Evolutionary conservation across 2,888 invertebrate genomes (phyloP).

Genomic region (Agonopterix heracliana): DNA sequence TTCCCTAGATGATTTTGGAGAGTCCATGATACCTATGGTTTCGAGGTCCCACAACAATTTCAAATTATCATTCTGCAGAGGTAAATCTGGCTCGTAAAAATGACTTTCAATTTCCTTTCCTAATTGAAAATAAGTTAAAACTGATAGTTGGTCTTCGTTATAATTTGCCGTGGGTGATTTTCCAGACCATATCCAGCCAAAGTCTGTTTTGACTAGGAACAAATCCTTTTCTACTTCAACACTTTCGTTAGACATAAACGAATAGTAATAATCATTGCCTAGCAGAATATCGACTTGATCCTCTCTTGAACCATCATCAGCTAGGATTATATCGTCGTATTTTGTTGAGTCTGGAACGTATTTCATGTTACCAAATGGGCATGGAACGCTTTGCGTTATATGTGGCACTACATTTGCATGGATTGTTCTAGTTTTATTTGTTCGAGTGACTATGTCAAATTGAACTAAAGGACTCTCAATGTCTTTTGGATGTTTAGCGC

Average conservation of each 20-base stretch:
- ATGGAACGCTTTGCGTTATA: not conserved
- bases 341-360: not conserved
- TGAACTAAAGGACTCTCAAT: not conserved
- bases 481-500: slow-evolving; percentile 1
- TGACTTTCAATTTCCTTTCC: not conserved
- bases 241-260: slow-evolving; percentile 11
- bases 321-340: slow-evolving; percentile 1
- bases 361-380: slow-evolving; percentile 17
- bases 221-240: slow-evolving; percentile 11
- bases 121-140: not conserved
- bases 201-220: slow-evolving; percentile 14
- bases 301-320: slow-evolving; percentile 14
- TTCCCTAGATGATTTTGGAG: not conserved
- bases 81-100: slow-evolving; percentile 11
- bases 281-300: slow-evolving; percentile 13
- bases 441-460: slow-evolving; percentile 15
- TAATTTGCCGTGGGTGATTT: not conserved
- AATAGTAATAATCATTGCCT: slow-evolving; percentile 19
- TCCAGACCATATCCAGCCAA: slow-evolving; percentile 18
- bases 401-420: not conserved
- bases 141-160: not conserved
- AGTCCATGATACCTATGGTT: slow-evolving; percentile 2
- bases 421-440: slow-evolving; percentile 2
- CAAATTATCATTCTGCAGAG: slow-evolving; percentile 7
- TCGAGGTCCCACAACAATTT: slow-evolving; percentile 3